phyloP scores from a whole-genome alignment of 2,113 vertebrate species.

The Ammodytes marinus region DNA sequence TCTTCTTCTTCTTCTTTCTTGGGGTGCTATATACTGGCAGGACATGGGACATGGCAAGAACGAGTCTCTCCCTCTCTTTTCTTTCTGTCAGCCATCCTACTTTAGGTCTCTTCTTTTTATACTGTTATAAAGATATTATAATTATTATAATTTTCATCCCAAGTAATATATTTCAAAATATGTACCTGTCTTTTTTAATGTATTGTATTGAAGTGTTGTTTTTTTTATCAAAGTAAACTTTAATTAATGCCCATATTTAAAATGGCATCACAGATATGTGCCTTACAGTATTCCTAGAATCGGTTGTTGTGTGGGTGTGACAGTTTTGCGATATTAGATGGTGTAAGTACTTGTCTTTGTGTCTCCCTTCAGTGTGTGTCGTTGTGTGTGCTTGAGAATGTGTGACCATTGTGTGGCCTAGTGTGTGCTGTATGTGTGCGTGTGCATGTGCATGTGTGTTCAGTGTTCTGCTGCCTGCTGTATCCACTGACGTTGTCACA shows the following conservation, averaged over 20 bases:
- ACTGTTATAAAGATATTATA: background rate
- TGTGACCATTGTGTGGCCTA: conserved; percentile 57
- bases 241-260: conserved; percentile 48
- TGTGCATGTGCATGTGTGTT: conserved; percentile 51
- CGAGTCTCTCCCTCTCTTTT: conserved; percentile 27
- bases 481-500: conserved; percentile 80
- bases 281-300: conserved; percentile 44
- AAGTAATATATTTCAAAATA: background rate
- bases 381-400: conserved; percentile 30
- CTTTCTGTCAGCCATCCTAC: background rate
- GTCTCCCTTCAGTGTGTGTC: conserved; percentile 52
- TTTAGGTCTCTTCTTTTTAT: conserved; percentile 6
- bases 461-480: conserved; percentile 65
- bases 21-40: conserved; percentile 47
- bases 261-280: conserved; percentile 42
- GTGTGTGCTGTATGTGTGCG: conserved; percentile 36
- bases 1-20: conserved; percentile 51
- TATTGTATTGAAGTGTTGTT: background rate
- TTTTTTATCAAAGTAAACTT: conserved; percentile 32
- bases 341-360: conserved; percentile 66
- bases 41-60: conserved; percentile 32
- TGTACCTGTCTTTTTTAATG: background rate
- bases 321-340: conserved; percentile 75
- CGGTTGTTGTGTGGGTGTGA: conserved; percentile 75
- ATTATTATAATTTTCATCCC: background rate